phyloP scores from a whole-genome alignment of 2,888 invertebrate species.

The Caenorhabditis doughertyi region DNA sequence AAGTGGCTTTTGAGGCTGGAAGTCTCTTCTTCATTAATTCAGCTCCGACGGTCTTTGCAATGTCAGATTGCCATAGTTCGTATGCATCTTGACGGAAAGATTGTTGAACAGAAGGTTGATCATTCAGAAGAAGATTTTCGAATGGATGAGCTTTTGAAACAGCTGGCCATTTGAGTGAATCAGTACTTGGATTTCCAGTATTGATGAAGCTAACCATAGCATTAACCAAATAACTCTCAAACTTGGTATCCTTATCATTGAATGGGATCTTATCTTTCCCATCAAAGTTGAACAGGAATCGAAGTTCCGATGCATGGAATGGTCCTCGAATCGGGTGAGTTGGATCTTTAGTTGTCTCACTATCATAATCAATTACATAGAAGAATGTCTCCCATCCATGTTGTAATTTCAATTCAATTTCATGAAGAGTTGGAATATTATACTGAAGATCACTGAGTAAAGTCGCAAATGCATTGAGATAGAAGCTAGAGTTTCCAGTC shows the following conservation, averaged over 20 bases:
- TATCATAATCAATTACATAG: slow-evolving; percentile 69
- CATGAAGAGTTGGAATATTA: slow-evolving; percentile 73
- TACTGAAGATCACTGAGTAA: slow-evolving; percentile 73
- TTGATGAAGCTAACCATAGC: slow-evolving; percentile 66
- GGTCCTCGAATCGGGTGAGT: slow-evolving; percentile 66
- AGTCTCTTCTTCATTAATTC: slow-evolving; percentile 65
- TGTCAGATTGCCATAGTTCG: slow-evolving; percentile 64
- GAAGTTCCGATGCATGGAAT: slow-evolving; percentile 66
- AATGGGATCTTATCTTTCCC: slow-evolving; percentile 65
- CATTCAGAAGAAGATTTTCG: slow-evolving; percentile 48
- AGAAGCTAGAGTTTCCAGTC: slow-evolving; percentile 67
- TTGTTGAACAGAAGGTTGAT: slow-evolving; percentile 38
- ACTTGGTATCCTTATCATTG: slow-evolving; percentile 65
- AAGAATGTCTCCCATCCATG: slow-evolving; percentile 69
- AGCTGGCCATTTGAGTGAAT: slow-evolving; percentile 52
- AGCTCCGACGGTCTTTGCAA: slow-evolving; percentile 62
- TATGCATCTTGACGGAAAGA: slow-evolving; percentile 61
- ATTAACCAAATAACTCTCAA: slow-evolving; percentile 54
- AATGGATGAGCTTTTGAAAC: slow-evolving; percentile 64
- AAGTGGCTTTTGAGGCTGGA: slow-evolving; percentile 69
- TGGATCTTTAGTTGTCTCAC: slow-evolving; percentile 64
- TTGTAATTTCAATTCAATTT: slow-evolving; percentile 68
- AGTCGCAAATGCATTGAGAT: slow-evolving; percentile 69
- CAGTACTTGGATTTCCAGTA: slow-evolving; percentile 59
- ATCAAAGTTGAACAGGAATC: slow-evolving; percentile 65